A percentile compares a stretch with the other conserved stretches of the same genome.
phyloP scores from a whole-genome alignment of 1,140 invertebrate species.

The Andrena cerasifolii region DNA sequence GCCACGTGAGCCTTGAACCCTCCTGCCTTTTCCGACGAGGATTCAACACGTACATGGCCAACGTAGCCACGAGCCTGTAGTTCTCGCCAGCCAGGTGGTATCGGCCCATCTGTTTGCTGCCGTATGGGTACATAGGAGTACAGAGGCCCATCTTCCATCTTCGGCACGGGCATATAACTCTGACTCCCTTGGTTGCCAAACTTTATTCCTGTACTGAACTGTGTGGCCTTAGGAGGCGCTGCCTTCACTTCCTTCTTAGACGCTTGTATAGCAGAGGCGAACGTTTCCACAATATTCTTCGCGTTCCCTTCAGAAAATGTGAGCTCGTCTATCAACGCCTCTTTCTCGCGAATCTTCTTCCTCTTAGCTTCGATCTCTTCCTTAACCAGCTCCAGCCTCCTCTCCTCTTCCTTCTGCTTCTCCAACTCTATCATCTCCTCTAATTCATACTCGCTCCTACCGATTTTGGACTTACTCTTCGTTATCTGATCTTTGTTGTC shows the following conservation, averaged over 20 bases:
- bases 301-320: slow-evolving; percentile 96
- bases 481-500: slow-evolving; percentile 96
- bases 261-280: slow-evolving; percentile 87
- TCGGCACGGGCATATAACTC: slow-evolving; percentile 86
- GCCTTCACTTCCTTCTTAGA: slow-evolving; percentile 86
- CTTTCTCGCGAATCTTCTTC: slow-evolving; percentile 92
- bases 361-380: slow-evolving; percentile 90
- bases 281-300: slow-evolving; percentile 92
- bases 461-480: slow-evolving; percentile 91
- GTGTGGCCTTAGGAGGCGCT: slow-evolving; percentile 82
- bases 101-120: slow-evolving; percentile 88
- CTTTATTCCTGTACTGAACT: slow-evolving; percentile 92
- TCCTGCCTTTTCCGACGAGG: slow-evolving; percentile 90
- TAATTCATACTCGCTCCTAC: slow-evolving; percentile 90
- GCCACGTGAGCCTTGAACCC: slow-evolving; percentile 92
- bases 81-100: slow-evolving; percentile 86
- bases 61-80: slow-evolving; percentile 89
- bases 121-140: slow-evolving; percentile 87
- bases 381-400: slow-evolving; percentile 84
- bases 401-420: slow-evolving; percentile 87
- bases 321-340: slow-evolving; percentile 95
- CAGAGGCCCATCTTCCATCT: slow-evolving; percentile 88
- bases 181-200: slow-evolving; percentile 85
- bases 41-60: slow-evolving; percentile 88
- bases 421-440: slow-evolving; percentile 95